Base-by-base conservation (phyloP, 2,797 vertebrate species). In the Tenualosa thibaudeaui region DNA sequence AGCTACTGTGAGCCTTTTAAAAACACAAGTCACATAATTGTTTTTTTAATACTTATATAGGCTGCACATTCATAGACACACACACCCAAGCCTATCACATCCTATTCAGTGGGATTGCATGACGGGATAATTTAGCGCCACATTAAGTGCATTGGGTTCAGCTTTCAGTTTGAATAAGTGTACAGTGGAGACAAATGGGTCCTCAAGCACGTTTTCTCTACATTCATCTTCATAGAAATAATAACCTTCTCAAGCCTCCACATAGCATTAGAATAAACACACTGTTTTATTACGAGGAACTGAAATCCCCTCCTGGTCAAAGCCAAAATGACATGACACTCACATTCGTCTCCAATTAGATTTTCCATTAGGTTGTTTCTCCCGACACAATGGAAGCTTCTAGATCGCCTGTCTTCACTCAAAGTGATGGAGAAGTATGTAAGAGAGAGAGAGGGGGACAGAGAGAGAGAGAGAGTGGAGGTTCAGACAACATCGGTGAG, bases 121-220 rank as follows among this genome's bases (percentile, higher is more conserved):
- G 89, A 91, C 87, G 87, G 94, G 93, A 92, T 92, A 89, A 92
- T 93, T 91, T 86, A 92, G 88, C 89, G 91, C 92, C 93, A 90
- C 92, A 92, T 95, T 92, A 93, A 90, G 86, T 86, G 88, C 92
- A 85, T 84, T 49, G 51, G 24, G 75, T 83, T 92, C 86, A 86
- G 89, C 88, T 85, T 86, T 92, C 87, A 86, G 83, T 89, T 90
- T 85, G 88, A 93, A 91, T 90, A 87, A 93, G 89, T 88, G 15
- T 60, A 49, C 56, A 40, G 54, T 65, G 75, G 62, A 62, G 51
- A 84, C 83, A 54, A 50, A 82, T 86, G 88, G 86, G 85, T 88
- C 86, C 89, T 85, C 86, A 89, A 92, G 89, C 87, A 85, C 81
- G 87, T 58, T 82, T 51, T 22, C 65, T 82, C 31, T 5, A 78